A percentile compares a stretch with the other conserved stretches of the same genome.
These are phyloP conservation scores for Mesoclemmys tuberculata DNA, from an alignment of 2,113 vertebrate genomes.

Conservation along the genomic window DNA sequence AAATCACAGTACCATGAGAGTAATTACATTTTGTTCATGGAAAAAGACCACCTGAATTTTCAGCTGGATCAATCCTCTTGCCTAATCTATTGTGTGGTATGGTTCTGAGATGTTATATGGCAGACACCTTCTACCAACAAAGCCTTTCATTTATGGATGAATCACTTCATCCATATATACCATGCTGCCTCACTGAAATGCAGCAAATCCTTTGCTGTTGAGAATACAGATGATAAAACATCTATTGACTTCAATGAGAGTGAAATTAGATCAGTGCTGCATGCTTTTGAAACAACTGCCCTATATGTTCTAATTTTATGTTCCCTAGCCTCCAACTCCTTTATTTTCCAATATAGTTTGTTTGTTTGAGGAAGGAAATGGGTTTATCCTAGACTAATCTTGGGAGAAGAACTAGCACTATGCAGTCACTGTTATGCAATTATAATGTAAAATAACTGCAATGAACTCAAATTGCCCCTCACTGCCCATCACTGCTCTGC, in stretches of 20 bases:
- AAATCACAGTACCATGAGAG: neutral
- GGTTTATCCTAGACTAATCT: slow-evolving; percentile 4
- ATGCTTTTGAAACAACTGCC: neutral
- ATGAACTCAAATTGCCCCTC: slow-evolving; percentile 74
- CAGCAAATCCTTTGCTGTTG: neutral
- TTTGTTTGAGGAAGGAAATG: neutral
- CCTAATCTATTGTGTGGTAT: neutral
- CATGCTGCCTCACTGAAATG: neutral
- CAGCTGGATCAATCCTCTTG: neutral
- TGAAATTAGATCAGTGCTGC: neutral
- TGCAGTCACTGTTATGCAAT: slow-evolving; percentile 58
- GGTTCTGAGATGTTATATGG: neutral
- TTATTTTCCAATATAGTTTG: neutral
- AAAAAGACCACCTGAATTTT: neutral
- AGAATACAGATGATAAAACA: rapidly evolving
- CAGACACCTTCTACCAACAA: neutral
- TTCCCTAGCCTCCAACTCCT: neutral
- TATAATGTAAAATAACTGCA: slow-evolving; percentile 76
- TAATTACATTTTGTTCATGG: neutral
- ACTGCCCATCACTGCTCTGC: slow-evolving; percentile 75
- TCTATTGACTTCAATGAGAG: neutral
- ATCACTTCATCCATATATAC: neutral
- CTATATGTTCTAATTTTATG: rapidly evolving
- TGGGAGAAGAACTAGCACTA: neutral
- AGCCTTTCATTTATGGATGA: neutral